Percentiles rank a stretch among this genome's conserved stretches.
Conservation (phyloP, 2,113 vertebrate genomes). For the Istiophorus platypterus region DNA sequence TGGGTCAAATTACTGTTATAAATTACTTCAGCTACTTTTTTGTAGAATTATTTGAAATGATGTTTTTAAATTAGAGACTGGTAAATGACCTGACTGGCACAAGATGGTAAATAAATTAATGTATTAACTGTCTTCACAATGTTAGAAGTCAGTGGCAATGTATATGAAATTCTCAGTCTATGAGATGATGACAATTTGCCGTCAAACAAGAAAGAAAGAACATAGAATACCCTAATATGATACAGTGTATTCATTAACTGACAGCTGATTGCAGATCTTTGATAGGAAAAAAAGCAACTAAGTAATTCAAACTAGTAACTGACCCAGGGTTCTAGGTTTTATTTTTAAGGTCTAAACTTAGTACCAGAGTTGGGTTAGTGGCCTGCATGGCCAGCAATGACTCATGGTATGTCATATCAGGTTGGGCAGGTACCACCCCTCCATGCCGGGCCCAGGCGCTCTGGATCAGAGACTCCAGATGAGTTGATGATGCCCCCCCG, state of each 20-base stretch:
- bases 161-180: not conserved
- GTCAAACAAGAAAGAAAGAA: not conserved
- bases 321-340: constrained; percentile 47
- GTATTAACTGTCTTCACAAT: not conserved
- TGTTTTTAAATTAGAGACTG: not conserved
- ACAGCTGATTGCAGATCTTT: constrained; percentile 14
- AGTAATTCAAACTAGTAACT: constrained; percentile 55
- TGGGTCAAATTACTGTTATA: constrained; percentile 64
- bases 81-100: not conserved
- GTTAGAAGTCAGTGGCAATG: not conserved
- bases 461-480: constrained; percentile 78
- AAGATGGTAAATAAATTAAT: not conserved
- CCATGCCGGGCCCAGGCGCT: constrained; percentile 80
- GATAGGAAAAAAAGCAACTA: constrained; percentile 36
- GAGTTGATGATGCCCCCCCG: constrained; percentile 60
- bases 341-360: constrained; percentile 66
- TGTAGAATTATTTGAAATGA: not conserved
- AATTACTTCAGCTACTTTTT: constrained; percentile 47
- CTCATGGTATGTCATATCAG: constrained; percentile 82
- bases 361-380: constrained; percentile 82
- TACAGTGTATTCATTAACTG: not conserved
- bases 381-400: constrained; percentile 82
- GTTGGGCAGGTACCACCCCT: constrained; percentile 74
- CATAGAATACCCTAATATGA: not conserved
- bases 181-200: not conserved